Evolutionary conservation across 2,888 invertebrate genomes (phyloP).

Genomic region (Galerucella nymphaeae): DNA sequence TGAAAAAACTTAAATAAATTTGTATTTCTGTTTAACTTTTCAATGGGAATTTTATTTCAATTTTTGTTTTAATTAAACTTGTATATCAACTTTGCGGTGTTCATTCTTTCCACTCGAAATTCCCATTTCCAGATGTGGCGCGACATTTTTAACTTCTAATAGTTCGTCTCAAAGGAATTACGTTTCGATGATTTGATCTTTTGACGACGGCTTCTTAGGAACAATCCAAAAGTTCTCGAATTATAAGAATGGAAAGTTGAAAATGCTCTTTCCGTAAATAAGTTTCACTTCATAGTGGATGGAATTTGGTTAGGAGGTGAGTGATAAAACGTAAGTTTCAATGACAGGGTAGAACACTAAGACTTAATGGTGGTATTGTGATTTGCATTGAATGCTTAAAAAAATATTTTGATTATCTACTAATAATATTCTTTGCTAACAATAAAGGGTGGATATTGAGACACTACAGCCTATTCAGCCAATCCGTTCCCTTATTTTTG

Average conservation of each 20-base stretch:
- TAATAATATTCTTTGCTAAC: too few species aligned
- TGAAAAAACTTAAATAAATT: neutral
- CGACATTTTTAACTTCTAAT: neutral
- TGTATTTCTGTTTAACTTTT: neutral
- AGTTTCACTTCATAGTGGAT: neutral
- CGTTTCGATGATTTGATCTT: conserved; percentile 1
- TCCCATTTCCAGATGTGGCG: conserved; percentile 1
- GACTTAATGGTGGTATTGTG: too few species aligned
- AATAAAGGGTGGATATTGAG: too few species aligned
- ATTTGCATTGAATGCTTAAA: too few species aligned
- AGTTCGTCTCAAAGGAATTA: neutral
- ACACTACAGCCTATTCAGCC: too few species aligned
- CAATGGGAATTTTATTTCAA: neutral
- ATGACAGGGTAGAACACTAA: too few species aligned
- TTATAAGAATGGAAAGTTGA: neutral
- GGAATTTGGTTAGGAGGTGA: too few species aligned
- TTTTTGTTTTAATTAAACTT: conserved; percentile 6
- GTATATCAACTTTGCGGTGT: neutral
- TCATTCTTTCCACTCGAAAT: conserved; percentile 3
- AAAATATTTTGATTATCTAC: too few species aligned
- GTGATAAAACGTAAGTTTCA: too few species aligned
- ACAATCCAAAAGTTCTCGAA: neutral
- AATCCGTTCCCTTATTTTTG: too few species aligned
- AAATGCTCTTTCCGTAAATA: neutral
- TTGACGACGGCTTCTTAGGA: neutral